phyloP scores from a whole-genome alignment of 2,888 invertebrate genomes.

The Thecophora atra region DNA sequence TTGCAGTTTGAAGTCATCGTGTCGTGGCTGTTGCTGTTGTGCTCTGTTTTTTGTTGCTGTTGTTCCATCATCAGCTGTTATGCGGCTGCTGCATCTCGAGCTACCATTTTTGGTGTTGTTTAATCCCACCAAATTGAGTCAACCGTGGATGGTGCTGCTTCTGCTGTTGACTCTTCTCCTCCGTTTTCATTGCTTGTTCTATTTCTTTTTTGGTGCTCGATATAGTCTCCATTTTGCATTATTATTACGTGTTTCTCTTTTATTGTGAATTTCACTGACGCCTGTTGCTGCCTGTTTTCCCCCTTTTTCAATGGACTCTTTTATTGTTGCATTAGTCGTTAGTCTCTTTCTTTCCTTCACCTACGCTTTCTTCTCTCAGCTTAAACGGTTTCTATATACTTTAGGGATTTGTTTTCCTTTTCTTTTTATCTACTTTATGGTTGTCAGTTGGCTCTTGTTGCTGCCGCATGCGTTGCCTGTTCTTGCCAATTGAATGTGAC shows the following conservation, averaged over 20 bases:
- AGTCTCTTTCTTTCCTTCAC: too few species aligned
- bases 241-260: constrained; percentile 40
- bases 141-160: constrained; percentile 35
- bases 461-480: constrained; percentile 18
- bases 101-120: constrained; percentile 22
- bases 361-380: neutral
- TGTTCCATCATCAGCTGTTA: constrained; percentile 3
- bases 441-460: neutral
- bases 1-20: neutral
- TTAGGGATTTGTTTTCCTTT: neutral
- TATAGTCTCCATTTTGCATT: constrained; percentile 34
- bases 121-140: constrained; percentile 24
- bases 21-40: neutral
- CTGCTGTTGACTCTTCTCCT: constrained; percentile 8
- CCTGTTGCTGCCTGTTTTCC: constrained; percentile 20
- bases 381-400: neutral
- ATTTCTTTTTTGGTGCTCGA: constrained; percentile 48
- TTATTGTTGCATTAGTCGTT: constrained; percentile 38
- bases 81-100: neutral
- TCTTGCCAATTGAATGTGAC: constrained; percentile 32
- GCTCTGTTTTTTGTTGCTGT: neutral
- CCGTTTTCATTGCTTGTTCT: constrained; percentile 46
- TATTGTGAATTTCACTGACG: too few species aligned
- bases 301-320: constrained; percentile 39
- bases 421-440: neutral